Conservation (phyloP, 1,140 invertebrate genomes). For the Chionoecetes opilio region DNA sequence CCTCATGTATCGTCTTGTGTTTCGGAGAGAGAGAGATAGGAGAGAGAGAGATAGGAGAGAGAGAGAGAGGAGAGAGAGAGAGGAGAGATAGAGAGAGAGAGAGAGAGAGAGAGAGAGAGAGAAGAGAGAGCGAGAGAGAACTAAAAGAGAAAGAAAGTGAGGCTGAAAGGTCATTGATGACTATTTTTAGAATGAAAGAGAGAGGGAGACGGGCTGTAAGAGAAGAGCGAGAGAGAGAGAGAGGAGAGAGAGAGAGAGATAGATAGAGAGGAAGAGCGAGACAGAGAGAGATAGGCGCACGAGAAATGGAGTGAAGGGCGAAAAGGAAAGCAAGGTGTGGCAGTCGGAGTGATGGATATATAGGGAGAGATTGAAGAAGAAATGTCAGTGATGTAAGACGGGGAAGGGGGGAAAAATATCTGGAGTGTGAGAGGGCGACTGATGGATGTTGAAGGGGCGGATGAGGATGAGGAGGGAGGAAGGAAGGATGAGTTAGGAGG, state of each 20-base stretch:
- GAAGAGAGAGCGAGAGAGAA: neutral
- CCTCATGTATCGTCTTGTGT: neutral
- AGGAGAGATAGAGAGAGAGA: neutral
- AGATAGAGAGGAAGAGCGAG: neutral
- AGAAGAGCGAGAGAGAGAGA: neutral
- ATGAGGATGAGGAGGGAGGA: neutral
- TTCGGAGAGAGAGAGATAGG: neutral
- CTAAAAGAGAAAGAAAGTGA: neutral
- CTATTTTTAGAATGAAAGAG: neutral
- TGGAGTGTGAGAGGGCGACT: neutral
- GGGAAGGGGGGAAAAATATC: neutral
- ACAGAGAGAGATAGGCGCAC: neutral
- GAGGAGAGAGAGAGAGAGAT: neutral
- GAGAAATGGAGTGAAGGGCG: neutral
- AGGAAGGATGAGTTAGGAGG: neutral
- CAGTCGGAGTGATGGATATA: neutral
- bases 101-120: neutral
- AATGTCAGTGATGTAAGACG: neutral
- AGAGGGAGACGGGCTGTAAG: neutral
- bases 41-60: constrained; percentile 40
- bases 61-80: neutral
- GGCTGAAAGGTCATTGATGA: neutral
- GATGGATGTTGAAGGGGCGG: neutral
- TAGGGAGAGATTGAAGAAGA: neutral
- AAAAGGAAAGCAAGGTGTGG: neutral